Evolutionary conservation across 2,797 vertebrate genomes (phyloP), one percentile per base, ranked within the genome.

Genomic region (Enoplosus armatus): DNA sequence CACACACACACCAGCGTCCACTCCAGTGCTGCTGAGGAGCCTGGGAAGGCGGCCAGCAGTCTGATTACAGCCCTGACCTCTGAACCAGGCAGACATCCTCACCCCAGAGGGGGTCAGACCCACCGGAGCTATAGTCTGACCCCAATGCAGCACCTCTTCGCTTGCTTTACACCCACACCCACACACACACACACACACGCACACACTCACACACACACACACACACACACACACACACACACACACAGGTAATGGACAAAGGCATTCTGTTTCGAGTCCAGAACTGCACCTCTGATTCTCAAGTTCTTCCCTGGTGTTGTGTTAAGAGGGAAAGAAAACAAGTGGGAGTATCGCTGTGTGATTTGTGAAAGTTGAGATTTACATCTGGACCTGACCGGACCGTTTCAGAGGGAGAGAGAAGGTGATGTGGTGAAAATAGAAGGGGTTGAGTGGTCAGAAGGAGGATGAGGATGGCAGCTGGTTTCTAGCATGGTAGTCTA

Each of bases 31-130:
- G 80, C 85, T 33, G 64, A 90, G 89, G 75, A 91, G 83, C 86
- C 92, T 94, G 93, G 93, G 94, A 94, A 95, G 93, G 84, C 92
- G 84, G 92, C 93, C 92, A 92, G 89, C 82, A 89, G 92, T 92
- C 92, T 94, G 93, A 95, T 94, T 95, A 88, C 92, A 89, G 80
- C 92, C 75, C 18, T 90, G 94, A 95, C 93, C 94, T 90, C 72
- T 91, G 93, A 87, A 80, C 88, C 39, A 59, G 79, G 81, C 90
- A 86, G 89, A 91, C 89, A 92, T 91, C 92, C 91, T 90, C 59
- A 15, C 72, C 88, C 87, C 83, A 90, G 77, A 85, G 85, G 82
- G 70, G 94, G 94, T 95, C 93, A 94, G 92, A 93, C 87, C 90
- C 87, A 88, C 85, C 67, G 86, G 91, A 90, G 88, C 88, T 91